Conservation (phyloP, 2,797 vertebrate species). For the Loriculus beryllinus region DNA sequence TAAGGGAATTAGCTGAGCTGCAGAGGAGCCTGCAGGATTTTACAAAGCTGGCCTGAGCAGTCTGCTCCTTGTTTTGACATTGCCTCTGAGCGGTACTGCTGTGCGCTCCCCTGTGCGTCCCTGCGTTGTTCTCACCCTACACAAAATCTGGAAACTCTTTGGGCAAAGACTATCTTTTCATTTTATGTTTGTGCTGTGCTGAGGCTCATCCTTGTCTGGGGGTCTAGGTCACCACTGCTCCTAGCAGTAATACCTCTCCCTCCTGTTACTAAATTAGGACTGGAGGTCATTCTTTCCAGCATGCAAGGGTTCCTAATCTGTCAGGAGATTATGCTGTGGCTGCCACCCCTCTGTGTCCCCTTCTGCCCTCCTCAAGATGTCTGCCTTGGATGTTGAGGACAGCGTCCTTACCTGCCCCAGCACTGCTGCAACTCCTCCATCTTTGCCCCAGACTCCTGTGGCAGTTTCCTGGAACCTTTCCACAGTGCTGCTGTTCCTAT, state of each 20-base stretch:
- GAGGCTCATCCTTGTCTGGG: not conserved
- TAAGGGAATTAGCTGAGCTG: not conserved
- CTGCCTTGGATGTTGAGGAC: not conserved
- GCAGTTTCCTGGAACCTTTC: not conserved
- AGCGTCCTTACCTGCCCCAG: not conserved
- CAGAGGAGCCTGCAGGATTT: not conserved
- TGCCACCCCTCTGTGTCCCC: not conserved
- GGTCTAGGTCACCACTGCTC: not conserved
- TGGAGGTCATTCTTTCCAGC: conserved; percentile 14
- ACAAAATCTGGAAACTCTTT: not conserved
- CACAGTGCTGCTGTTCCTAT: not conserved
- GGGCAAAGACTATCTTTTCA: not conserved
- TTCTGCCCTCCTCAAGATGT: not conserved
- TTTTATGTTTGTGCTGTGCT: not conserved
- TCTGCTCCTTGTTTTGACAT: not conserved
- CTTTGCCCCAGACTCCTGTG: not conserved
- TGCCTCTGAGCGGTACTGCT: not conserved
- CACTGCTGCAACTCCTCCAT: not conserved
- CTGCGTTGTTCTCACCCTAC: not conserved
- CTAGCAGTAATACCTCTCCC: not conserved
- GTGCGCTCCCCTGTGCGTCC: not conserved
- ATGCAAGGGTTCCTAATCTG: conserved; percentile 21
- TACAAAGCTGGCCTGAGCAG: not conserved
- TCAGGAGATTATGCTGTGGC: not conserved
- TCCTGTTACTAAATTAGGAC: conserved; percentile 16